These are phyloP conservation scores for Leiothrix lutea DNA, from an alignment of 2,113 vertebrate species.

Conservation along the genomic window DNA sequence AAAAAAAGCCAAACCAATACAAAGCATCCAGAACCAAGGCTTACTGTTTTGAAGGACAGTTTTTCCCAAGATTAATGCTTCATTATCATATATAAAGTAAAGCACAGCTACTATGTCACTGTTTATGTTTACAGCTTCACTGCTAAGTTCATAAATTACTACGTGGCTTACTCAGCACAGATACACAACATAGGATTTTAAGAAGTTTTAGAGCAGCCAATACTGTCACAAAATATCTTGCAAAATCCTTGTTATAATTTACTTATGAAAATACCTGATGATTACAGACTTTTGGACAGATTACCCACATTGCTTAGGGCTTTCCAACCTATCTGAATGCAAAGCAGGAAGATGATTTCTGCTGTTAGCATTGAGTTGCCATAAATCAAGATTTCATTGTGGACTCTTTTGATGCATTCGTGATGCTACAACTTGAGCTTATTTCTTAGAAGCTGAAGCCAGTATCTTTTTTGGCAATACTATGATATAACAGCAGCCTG, in stretches of 20 bases:
- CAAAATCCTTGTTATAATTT: not conserved
- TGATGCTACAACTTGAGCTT: not conserved
- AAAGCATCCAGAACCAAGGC: not conserved
- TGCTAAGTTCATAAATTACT: not conserved
- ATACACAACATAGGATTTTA: not conserved
- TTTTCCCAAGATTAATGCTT: not conserved
- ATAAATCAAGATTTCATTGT: not conserved
- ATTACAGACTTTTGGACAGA: not conserved
- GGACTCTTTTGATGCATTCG: not conserved
- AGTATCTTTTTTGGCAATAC: not conserved
- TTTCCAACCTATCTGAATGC: not conserved
- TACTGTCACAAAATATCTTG: not conserved
- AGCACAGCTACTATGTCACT: not conserved
- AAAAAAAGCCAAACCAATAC: not conserved
- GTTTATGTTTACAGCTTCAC: not conserved
- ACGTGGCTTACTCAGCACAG: not conserved
- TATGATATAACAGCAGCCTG: not conserved
- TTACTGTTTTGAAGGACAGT: not conserved
- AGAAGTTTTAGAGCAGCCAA: not conserved
- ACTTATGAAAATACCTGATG: not conserved
- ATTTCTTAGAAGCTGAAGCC: not conserved
- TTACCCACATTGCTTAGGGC: not conserved
- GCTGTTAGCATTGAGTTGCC: not conserved
- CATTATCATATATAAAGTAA: not conserved
- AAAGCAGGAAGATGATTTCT: not conserved